phyloP scores from a whole-genome alignment of 35 echinoderm and acorn worm genomes.

The Apostichopus parvimensis region DNA sequence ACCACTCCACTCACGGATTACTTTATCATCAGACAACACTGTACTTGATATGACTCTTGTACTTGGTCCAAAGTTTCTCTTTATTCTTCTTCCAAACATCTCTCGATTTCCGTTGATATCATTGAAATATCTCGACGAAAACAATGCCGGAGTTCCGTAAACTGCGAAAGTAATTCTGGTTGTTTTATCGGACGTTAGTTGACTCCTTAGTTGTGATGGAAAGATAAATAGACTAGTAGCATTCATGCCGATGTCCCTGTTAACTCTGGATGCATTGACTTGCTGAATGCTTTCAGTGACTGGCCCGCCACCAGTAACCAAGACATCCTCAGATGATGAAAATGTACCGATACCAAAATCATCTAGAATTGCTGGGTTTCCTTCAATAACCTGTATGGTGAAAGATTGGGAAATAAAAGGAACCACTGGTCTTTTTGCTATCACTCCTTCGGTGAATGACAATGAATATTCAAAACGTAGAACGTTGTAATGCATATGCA shows the following conservation, averaged over 20 bases:
- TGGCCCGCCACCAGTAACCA: neutral
- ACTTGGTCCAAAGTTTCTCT: neutral
- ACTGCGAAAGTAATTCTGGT: constrained; percentile 19
- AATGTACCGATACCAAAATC: constrained; percentile 1
- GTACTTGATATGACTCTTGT: constrained; percentile 35
- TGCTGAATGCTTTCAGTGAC: neutral
- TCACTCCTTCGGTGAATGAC: too few species aligned
- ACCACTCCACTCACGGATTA: neutral
- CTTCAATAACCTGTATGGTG: constrained; percentile 3
- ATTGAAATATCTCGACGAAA: constrained; percentile 19
- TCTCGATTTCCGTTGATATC: neutral
- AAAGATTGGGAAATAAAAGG: too few species aligned
- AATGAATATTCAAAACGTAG: too few species aligned
- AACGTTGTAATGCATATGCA: too few species aligned
- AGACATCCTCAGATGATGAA: neutral
- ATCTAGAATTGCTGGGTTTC: neutral
- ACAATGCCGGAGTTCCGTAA: constrained; percentile 2
- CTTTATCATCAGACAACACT: neutral
- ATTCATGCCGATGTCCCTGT: neutral
- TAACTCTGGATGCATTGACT: neutral
- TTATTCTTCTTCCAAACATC: neutral
- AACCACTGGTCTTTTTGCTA: too few species aligned
- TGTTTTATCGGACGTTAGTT: neutral
- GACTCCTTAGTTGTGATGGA: neutral
- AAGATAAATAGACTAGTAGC: neutral